These are phyloP conservation scores for Corythornis madagascariensis DNA, from an alignment of 2,113 vertebrate species.

Conservation along the genomic window DNA sequence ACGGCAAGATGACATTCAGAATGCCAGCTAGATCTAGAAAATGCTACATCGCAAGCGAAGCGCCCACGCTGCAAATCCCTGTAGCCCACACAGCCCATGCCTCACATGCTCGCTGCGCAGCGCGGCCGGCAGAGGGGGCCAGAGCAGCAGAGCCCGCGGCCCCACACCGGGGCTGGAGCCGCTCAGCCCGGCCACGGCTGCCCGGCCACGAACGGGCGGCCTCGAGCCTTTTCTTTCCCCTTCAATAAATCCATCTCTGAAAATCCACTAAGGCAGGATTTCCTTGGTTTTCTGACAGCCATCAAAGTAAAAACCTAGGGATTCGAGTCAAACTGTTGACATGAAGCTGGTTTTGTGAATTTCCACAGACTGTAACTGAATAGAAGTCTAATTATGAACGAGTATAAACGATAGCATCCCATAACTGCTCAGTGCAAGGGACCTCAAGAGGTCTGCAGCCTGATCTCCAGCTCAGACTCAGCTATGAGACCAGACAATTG, in stretches of 20 bases:
- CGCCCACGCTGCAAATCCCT: background rate
- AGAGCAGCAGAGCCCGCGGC: background rate
- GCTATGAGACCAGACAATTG: fast-evolving
- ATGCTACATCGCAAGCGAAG: background rate
- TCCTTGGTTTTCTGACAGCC: background rate
- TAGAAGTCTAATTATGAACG: background rate
- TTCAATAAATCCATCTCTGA: background rate
- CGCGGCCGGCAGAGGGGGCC: constrained; percentile 13
- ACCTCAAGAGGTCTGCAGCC: background rate
- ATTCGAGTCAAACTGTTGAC: background rate
- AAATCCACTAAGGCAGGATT: background rate
- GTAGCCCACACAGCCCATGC: fast-evolving
- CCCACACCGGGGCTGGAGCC: too few species aligned
- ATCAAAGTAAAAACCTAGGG: background rate
- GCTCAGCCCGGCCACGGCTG: too few species aligned
- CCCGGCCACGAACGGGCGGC: too few species aligned
- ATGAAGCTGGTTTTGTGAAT: background rate
- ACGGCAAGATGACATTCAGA: background rate
- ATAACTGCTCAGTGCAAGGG: background rate
- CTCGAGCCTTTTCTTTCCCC: background rate
- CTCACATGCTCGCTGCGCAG: fast-evolving
- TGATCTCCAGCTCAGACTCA: background rate
- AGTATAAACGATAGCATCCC: background rate
- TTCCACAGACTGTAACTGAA: background rate
- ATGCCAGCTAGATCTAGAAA: background rate